phyloP scores from a whole-genome alignment of 2,113 vertebrate species.

The Poeciliopsis occidentalis region DNA sequence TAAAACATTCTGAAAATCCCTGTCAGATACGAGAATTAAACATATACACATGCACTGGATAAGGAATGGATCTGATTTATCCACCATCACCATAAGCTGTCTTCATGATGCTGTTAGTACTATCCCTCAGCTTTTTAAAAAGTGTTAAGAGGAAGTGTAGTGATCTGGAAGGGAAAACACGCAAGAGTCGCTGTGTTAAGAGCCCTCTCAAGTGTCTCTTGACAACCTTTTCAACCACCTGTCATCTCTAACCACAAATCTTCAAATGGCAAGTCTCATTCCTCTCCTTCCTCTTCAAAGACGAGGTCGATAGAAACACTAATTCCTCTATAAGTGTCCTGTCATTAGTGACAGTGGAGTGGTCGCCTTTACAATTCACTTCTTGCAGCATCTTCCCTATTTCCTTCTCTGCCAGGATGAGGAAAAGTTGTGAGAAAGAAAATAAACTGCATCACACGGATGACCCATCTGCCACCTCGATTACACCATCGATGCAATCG shows the following conservation, averaged over 20 bases:
- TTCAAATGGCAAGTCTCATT: slow-evolving; percentile 33
- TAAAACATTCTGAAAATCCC: too few relatives aligned
- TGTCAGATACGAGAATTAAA: too few relatives aligned
- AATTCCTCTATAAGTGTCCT: slow-evolving; percentile 50
- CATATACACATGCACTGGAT: neutral
- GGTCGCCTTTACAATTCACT: slow-evolving; percentile 12
- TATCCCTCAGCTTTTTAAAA: slow-evolving; percentile 10
- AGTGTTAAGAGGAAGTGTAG: slow-evolving; percentile 15
- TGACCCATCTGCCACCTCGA: slow-evolving; percentile 28
- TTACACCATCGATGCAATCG: slow-evolving; percentile 33
- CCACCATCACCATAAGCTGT: neutral
- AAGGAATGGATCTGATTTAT: slow-evolving; percentile 3
- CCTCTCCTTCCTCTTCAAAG: slow-evolving; percentile 21
- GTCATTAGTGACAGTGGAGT: slow-evolving; percentile 38
- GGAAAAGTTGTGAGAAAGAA: slow-evolving; percentile 24
- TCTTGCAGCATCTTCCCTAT: slow-evolving; percentile 8
- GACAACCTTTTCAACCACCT: slow-evolving; percentile 29
- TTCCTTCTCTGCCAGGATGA: neutral
- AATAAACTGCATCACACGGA: slow-evolving; percentile 28
- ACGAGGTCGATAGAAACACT: slow-evolving; percentile 27
- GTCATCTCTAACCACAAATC: slow-evolving; percentile 36
- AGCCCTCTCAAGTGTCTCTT: slow-evolving; percentile 35
- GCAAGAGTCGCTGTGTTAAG: slow-evolving; percentile 21
- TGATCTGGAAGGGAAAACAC: slow-evolving; percentile 21
- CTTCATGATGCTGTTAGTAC: slow-evolving; percentile 2